Conservation (phyloP, 2,113 vertebrate genomes). For the Rana temporaria region DNA sequence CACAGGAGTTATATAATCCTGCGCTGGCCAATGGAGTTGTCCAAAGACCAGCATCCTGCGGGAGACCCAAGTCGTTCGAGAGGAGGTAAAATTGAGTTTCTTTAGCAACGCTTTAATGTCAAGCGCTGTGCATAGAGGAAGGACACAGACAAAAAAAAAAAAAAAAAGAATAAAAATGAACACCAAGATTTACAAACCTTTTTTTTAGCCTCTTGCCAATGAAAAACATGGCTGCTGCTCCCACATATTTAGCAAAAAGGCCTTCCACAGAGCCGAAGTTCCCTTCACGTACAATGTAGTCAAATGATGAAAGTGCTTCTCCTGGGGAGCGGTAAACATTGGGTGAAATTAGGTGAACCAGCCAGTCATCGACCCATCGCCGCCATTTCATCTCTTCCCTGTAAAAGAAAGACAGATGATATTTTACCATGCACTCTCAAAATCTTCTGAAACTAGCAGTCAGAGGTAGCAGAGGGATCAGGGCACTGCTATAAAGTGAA, state of each 20-base stretch:
- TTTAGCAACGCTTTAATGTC: too few species aligned
- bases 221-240: slow-evolving; percentile 91
- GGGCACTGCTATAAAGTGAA: too few species aligned
- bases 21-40: too few species aligned
- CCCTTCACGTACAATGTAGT: slow-evolving; percentile 96
- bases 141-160: too few species aligned
- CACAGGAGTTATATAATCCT: too few species aligned
- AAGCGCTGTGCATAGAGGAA: too few species aligned
- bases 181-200: slow-evolving; percentile 72
- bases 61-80: too few species aligned
- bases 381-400: slow-evolving; percentile 98
- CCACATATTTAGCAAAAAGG: slow-evolving; percentile 90
- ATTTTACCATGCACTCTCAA: too few species aligned
- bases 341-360: slow-evolving; percentile 96
- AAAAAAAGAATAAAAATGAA: background rate
- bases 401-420: background rate
- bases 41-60: too few species aligned
- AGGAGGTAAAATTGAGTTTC: too few species aligned
- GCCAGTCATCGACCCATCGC: slow-evolving; percentile 92
- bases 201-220: slow-evolving; percentile 90
- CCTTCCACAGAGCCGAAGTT: slow-evolving; percentile 90
- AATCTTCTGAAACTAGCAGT: too few species aligned
- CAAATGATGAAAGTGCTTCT: slow-evolving; percentile 91
- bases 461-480: too few species aligned
- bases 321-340: slow-evolving; percentile 90